Base-by-base conservation (phyloP, 2,888 invertebrate species). In the Aleiodes testaceus region DNA sequence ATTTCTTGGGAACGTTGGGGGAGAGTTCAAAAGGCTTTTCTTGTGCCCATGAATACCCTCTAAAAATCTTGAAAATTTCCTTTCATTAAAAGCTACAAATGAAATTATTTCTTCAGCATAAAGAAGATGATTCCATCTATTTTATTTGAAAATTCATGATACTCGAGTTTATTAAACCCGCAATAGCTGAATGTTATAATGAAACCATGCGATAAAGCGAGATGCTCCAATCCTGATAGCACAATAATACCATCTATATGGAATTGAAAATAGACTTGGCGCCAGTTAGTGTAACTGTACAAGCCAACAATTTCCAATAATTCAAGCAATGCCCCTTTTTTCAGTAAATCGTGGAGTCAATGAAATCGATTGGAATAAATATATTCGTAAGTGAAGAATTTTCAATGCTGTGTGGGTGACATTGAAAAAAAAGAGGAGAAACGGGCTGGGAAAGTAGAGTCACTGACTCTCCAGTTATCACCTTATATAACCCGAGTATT, bases 401-500 rank as follows among this genome's bases (percentile, higher is more conserved):
- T 20, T 26, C 59, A 59, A 59, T 42, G 30, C 42, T 47, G 59
- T 44, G 66, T 59, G 70, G 49, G 67, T 72, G 67, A 72, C 72
- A 72, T 72, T 72, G 67, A 53, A 68, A 45, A 36, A 9, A 59
- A 66, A 12, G 30, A 26, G 26, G 36, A 36, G 11, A 36, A 7
- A 36, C 11, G 9, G 22, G 9, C 42, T 12, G 45, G 18, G 66
- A 63, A 47, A 63, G 53, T 64, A 53, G 67, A 63, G 72, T 72
- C 67, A 72, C 45, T 72, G 72, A 72, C 72, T 52, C 45, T 55
- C 52, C 64, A 67, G 26, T 26, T 45, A 22, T 67, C 67, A 44
- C 67, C 63, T 72, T 72, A 72, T 67, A 67, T 68, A 72, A 72
- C 63, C 49, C 45, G 14, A 53, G 49, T 22, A 68, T 68, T 71